phyloP scores from a whole-genome alignment of 2,113 vertebrate genomes.

The Zapus hudsonius region DNA sequence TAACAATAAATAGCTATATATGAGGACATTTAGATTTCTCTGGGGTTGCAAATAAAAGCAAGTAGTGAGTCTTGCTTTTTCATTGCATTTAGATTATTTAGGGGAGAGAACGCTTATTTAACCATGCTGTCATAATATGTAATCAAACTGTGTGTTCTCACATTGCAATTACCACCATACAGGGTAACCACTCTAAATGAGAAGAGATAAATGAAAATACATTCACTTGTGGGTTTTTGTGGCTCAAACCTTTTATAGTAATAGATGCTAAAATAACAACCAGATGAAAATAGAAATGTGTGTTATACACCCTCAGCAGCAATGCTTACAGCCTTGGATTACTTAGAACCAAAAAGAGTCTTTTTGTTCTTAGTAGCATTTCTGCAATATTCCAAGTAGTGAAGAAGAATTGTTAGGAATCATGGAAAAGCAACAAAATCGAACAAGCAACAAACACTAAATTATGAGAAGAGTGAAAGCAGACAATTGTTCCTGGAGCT shows the following conservation, averaged over 20 bases:
- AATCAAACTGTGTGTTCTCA: slow-evolving; percentile 53
- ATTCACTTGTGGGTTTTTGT: slow-evolving; percentile 33
- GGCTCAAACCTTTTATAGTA: slow-evolving; percentile 60
- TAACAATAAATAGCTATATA: slow-evolving; percentile 63
- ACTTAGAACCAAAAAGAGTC: slow-evolving; percentile 44
- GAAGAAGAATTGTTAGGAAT: slow-evolving; percentile 35
- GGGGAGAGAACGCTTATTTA: slow-evolving; percentile 28
- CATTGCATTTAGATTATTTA: slow-evolving; percentile 55
- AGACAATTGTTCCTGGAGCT: background rate
- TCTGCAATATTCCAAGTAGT: slow-evolving; percentile 46
- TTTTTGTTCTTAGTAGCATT: background rate
- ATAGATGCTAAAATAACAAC: slow-evolving; percentile 63
- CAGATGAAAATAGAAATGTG: slow-evolving; percentile 56
- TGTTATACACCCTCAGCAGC: background rate
- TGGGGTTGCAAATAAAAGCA: slow-evolving; percentile 18
- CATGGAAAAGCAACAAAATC: slow-evolving; percentile 36
- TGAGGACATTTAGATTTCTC: slow-evolving; percentile 48
- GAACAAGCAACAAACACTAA: slow-evolving; percentile 12
- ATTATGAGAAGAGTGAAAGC: background rate
- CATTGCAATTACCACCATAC: slow-evolving; percentile 49
- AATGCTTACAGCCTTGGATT: background rate
- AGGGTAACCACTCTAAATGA: slow-evolving; percentile 63
- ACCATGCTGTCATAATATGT: slow-evolving; percentile 22
- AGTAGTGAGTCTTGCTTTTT: slow-evolving; percentile 35
- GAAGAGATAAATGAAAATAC: slow-evolving; percentile 50